A percentile compares a stretch with the other conserved stretches of the same genome.
phyloP scores from a whole-genome alignment of 2,888 invertebrate species.

The Rhogogaster chlorosoma region DNA sequence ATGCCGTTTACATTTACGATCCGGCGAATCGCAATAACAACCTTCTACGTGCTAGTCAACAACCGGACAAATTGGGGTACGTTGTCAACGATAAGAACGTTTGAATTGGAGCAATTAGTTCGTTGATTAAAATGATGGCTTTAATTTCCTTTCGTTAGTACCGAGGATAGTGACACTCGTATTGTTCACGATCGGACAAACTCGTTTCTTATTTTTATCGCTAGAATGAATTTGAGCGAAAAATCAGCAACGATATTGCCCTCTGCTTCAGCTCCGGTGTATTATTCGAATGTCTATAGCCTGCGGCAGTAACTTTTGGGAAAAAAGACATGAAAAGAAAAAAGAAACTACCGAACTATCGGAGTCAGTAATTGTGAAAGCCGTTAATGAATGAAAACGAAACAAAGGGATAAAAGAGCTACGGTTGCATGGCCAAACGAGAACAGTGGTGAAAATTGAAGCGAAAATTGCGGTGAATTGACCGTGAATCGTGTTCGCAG shows the following conservation, averaged over 20 bases:
- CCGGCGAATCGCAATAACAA: background rate
- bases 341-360: constrained; percentile 16
- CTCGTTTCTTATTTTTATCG: background rate
- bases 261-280: background rate
- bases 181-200: background rate
- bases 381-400: constrained; percentile 45
- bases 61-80: constrained; percentile 27
- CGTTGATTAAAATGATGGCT: constrained; percentile 14
- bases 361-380: constrained; percentile 26
- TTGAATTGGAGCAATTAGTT: constrained; percentile 40
- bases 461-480: constrained; percentile 41
- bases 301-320: background rate
- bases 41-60: background rate
- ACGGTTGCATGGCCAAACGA: background rate
- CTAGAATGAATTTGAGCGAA: background rate
- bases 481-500: constrained; percentile 18
- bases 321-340: too few relatives aligned
- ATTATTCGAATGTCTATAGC: background rate
- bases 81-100: constrained; percentile 36
- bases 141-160: constrained; percentile 32
- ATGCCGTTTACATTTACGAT: constrained; percentile 7
- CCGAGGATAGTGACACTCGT: background rate
- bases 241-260: background rate
- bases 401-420: constrained; percentile 34
- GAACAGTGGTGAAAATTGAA: constrained; percentile 22